phyloP scores from a whole-genome alignment of 2,888 invertebrate genomes.

The Neoitamus cyanurus region DNA sequence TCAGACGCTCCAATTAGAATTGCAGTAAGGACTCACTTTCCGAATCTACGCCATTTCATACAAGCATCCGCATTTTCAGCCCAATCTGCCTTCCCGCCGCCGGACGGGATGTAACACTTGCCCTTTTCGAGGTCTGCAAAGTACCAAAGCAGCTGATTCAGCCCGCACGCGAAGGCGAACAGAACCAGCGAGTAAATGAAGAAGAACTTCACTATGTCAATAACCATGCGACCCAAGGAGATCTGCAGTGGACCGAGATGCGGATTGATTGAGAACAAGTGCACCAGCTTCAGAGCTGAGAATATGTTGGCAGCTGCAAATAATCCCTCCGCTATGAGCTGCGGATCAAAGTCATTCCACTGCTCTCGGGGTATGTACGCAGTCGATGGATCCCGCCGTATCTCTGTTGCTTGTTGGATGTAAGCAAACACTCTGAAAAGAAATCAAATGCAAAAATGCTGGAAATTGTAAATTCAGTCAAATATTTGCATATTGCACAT shows the following conservation, averaged over 20 bases:
- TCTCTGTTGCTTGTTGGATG: constrained; percentile 79
- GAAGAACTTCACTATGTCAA: constrained; percentile 93
- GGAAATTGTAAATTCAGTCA: not conserved
- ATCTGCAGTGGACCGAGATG: constrained; percentile 93
- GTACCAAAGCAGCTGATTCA: constrained; percentile 95
- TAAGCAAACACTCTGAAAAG: constrained; percentile 76
- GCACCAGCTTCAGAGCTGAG: constrained; percentile 90
- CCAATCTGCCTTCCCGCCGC: constrained; percentile 81
- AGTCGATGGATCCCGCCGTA: constrained; percentile 73
- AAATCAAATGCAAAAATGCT: not conserved
- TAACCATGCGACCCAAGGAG: constrained; percentile 88
- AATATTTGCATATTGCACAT: not conserved
- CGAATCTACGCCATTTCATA: constrained; percentile 87
- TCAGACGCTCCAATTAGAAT: not conserved
- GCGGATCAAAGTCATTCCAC: constrained; percentile 95
- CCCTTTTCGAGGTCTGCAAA: constrained; percentile 86
- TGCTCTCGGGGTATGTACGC: constrained; percentile 83
- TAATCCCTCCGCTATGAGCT: constrained; percentile 90
- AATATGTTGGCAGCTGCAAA: constrained; percentile 96
- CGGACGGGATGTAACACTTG: constrained; percentile 78
- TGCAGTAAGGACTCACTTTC: constrained; percentile 72
- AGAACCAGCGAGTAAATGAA: constrained; percentile 88
- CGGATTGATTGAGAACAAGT: constrained; percentile 93
- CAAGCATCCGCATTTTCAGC: constrained; percentile 80
- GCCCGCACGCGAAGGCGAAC: constrained; percentile 92